A percentile compares a stretch with the other conserved stretches of the same genome.
phyloP scores from a whole-genome alignment of 1,140 invertebrate genomes.

The Sminthurinus signatus region DNA sequence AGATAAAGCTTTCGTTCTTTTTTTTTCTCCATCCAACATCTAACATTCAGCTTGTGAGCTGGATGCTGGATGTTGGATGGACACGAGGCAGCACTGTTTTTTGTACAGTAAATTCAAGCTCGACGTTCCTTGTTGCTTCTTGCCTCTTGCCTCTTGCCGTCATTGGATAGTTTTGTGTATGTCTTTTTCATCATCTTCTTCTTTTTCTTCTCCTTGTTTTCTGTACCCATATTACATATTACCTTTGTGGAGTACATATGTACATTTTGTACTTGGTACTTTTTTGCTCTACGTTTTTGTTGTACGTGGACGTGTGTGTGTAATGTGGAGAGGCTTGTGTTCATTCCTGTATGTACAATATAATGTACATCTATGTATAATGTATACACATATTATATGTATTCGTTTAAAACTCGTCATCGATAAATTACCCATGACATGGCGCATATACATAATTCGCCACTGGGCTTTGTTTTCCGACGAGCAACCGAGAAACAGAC shows the following conservation, averaged over 20 bases:
- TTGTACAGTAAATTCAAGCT: background rate
- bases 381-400: background rate
- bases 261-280: background rate
- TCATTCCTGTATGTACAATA: background rate
- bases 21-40: background rate
- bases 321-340: background rate
- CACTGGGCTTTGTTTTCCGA: constrained; percentile 27
- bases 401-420: constrained; percentile 19
- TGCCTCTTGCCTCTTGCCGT: no score
- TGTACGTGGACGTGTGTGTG: background rate
- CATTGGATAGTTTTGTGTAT: no score
- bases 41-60: no score
- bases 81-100: constrained; percentile 12
- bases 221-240: no score
- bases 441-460: constrained; percentile 30
- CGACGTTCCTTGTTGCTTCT: background rate
- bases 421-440: constrained; percentile 33
- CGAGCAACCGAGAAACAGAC: constrained; percentile 3
- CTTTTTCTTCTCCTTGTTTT: no score
- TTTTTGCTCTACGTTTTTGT: no score
- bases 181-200: background rate
- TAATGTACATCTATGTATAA: background rate
- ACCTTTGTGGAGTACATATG: background rate
- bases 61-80: constrained; percentile 15
- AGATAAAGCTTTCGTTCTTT: background rate